Base-by-base conservation (phyloP, 1,140 invertebrate species). In the Lasaia peninsularis region DNA sequence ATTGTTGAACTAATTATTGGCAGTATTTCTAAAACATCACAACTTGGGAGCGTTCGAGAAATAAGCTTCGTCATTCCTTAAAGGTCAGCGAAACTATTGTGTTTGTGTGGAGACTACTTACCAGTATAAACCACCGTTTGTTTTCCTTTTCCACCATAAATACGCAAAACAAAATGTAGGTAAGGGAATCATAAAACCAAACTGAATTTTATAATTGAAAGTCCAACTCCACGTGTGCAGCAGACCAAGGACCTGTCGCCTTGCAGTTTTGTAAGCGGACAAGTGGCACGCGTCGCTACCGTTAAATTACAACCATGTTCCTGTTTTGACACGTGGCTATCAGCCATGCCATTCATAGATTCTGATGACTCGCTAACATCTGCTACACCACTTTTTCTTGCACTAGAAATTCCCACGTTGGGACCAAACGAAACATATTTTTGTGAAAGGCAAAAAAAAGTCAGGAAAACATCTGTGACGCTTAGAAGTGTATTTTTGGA, bases 391-490 rank as follows among this genome's bases (percentile, higher is more conserved):
- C 55, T 79, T 80, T 76, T 81, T 74, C 59, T 28, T n/a, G 49
- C 34, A 54, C 56, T 33, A 56, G 33, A 66, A 69, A 75, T 87
- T 87, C 84, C 82, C 84, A 87, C 84, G 82, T 74, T 67, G 74
- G 71, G 60, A 71, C 64, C 70, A 66, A 70, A 18, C 10, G 71
- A 69, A 80, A 79, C 73, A 59, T 69, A 71, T 86, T 83, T 77
- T 78, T 77, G 65, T 60, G 14, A 48, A 7, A 33, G 35, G 28
- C 67, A 85, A 85, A 84, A 87, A 82, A 69, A n/a, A 28, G 0
- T 67, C 70, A 80, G 78, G 78, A 76, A 78, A 78, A 75, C 84
- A 88, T 84, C 80, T 88, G 53, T 56, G 84, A 76, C 35, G 67
- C 65, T 60, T 71, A 65, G 62, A 68, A 71, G 59, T 63, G 52